Base-by-base conservation (phyloP, 2,113 vertebrate species). In the Epinephelus fuscoguttatus region DNA sequence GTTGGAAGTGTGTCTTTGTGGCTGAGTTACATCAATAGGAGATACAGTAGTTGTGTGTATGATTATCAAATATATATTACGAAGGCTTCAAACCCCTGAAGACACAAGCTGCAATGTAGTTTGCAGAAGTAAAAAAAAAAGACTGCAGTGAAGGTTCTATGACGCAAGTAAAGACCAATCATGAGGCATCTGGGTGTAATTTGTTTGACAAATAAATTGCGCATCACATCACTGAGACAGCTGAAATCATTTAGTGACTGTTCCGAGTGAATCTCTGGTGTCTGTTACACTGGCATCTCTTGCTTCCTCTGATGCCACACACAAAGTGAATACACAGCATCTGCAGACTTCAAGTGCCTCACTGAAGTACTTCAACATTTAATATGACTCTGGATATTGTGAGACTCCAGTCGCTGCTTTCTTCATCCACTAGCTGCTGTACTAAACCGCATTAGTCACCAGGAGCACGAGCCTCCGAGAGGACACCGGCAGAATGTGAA, bases 401-500 rank as follows among this genome's bases (percentile, higher is more conserved):
- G 59, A 81, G 76, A 85, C 84, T 73, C 60, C 40, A 30, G 68
- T 63, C 45, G 19, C 50, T 50, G 70, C 73, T 70, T 45, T 45
- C 52, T 79, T 64, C 78, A 72, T 85, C 73, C 67, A 68, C 60
- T 37, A 74, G 49, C 80, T 71, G 73, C 79, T 50, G 47, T 62
- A 61, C 50, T 52, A 71, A 37, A 53, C 33, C n/a, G 9, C 56
- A 86, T 91, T 84, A 87, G 81, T 89, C 86, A 90, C 86, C 73
- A 75, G 69, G 55, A 75, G 70, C 57, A 42, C 21, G n/a, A 67
- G 50, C 62, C 86, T 80, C 76, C 77, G 70, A 84, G 82, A 86
- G 70, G 62, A 69, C 81, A 70, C 55, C 27, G 78, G 66, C 72
- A 87, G 80, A 72, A 88, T 80, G 68, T 80, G 70, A 82, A 74